Evolutionary conservation across 2,797 vertebrate species (phyloP).

Genomic region (Oryzias sinensis): DNA sequence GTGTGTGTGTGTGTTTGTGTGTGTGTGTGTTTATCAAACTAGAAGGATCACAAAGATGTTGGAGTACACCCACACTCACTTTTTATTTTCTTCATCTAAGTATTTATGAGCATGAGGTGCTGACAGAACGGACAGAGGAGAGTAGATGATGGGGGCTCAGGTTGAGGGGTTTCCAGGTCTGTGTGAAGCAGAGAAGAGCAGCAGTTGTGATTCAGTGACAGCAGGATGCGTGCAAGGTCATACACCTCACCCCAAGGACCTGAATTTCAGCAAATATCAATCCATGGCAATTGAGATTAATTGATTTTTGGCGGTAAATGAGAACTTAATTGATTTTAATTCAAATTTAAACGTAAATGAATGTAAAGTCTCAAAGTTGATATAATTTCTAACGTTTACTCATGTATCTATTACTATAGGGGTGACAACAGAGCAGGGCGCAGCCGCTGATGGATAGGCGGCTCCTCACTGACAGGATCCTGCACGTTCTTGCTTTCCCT

Average conservation of each 20-base stretch:
- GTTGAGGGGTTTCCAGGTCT: not conserved
- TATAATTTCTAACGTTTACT: too few relatives aligned
- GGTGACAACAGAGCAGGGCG: too few relatives aligned
- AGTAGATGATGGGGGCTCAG: not conserved
- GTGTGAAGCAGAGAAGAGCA: slow-evolving; percentile 2
- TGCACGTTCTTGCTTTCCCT: too few relatives aligned
- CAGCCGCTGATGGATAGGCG: too few relatives aligned
- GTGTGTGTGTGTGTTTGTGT: too few relatives aligned
- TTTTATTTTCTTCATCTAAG: not conserved
- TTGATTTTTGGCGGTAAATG: too few relatives aligned
- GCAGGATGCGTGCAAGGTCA: slow-evolving; percentile 54
- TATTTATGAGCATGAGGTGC: not conserved
- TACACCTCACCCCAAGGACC: slow-evolving; percentile 4
- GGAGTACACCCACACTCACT: slow-evolving; percentile 6
- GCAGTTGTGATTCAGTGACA: slow-evolving; percentile 30
- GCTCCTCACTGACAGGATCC: too few relatives aligned
- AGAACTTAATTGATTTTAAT: too few relatives aligned
- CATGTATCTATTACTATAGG: too few relatives aligned
- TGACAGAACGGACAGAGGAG: slow-evolving; percentile 1
- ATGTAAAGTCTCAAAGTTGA: too few relatives aligned
- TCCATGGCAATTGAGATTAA: too few relatives aligned
- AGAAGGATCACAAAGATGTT: slow-evolving; percentile 2
- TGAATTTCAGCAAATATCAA: not conserved
- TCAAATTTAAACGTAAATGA: too few relatives aligned
- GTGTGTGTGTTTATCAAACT: not conserved